Evolutionary conservation across 2,113 vertebrate species (phyloP), one percentile per base, ranked within the genome.

Genomic region (Dolichallabes microphthalmus): DNA sequence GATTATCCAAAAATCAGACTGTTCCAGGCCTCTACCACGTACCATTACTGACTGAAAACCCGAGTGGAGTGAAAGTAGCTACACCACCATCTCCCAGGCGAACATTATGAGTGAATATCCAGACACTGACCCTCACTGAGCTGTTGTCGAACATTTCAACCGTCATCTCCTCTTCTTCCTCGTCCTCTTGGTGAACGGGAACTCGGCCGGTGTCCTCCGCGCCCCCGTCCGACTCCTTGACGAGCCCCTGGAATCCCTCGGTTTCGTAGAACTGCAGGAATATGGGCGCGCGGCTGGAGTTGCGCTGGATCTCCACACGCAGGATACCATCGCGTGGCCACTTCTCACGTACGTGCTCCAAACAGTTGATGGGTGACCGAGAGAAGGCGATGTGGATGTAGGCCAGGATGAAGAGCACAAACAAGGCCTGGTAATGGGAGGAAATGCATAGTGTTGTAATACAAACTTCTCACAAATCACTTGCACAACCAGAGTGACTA

Each of bases 381-480:
- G 98, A 99, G 93, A 99, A 99, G 88, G 96, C 97, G 0, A 99
- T 97, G 93, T 99, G 98, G 89, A 99, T 99, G 88, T 99, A 99
- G 32, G 97, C 98, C 88, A 99, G 95, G 91, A 99, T 98, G 89
- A 98, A 98, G 83, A 99, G 97, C 86, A 99, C 97, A 0, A 99
- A 96, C 83, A 99, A 94, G 8, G 98, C 98, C 98, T 99, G 68
- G 0, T 25, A 82, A 71, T n/a, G 10, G 53, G 52, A 60, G 30
- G 12, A 39, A 39, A 60, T 2, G 1, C 53, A 78, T 19, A 11
- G 20, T 58, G 32, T 78, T 6, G 45, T 45, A 78, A 13, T 32
- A 35, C 11, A 58, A 7, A 2, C 14, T 20, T 30, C 3, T 27
- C 13, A 55, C 13, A 55, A 52, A 76, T 55, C 14, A 74, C 35